Evolutionary conservation across 2,113 vertebrate genomes (phyloP).

Genomic region (Astatotilapia flaviijosephi): DNA sequence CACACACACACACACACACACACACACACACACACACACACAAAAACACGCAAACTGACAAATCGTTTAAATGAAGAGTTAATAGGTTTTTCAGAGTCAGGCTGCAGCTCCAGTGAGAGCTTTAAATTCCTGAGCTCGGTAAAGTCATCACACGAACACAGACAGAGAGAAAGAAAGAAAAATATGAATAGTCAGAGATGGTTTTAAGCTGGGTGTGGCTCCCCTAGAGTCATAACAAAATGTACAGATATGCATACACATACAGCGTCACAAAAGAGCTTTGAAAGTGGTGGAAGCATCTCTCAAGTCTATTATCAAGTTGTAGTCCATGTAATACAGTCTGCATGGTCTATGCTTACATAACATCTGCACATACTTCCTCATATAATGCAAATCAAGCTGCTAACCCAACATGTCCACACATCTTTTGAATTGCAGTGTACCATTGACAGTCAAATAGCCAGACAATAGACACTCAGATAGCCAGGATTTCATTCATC

Average conservation of each 20-base stretch:
- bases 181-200: not conserved
- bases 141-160: constrained; percentile 66
- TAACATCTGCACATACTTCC: not conserved
- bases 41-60: not conserved
- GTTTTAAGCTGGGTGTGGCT: constrained; percentile 44
- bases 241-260: not conserved
- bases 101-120: constrained; percentile 64
- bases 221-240: not conserved
- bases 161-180: not conserved
- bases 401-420: not conserved
- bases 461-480: not conserved
- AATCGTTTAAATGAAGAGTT: constrained; percentile 60
- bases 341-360: not conserved
- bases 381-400: not conserved
- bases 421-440: not conserved
- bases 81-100: constrained; percentile 74
- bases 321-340: not conserved
- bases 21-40: not conserved
- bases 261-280: not conserved
- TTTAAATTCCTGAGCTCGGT: constrained; percentile 73
- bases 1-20: not conserved
- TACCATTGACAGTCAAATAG: not conserved
- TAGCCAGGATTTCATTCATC: not conserved
- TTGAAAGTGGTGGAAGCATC: not conserved
- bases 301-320: not conserved